Percentiles rank a stretch among this genome's conserved stretches.
Conservation (phyloP, 2,113 vertebrate genomes). For the Ceyx cyanopectus region DNA sequence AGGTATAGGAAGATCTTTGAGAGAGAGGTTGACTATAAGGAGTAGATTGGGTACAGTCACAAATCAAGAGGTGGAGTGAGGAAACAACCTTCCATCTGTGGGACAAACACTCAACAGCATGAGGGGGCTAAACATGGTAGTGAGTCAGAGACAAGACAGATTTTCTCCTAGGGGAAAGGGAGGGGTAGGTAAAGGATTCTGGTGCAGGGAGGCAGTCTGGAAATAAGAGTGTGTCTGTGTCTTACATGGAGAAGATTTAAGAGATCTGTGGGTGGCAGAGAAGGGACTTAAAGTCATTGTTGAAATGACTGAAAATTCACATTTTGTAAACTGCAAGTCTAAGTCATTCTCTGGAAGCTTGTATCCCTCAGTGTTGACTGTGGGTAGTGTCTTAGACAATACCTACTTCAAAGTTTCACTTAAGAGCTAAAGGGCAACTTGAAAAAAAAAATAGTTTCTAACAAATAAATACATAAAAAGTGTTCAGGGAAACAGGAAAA, state of each 20-base stretch:
- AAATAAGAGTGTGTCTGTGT: not conserved
- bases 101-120: not conserved
- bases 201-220: not conserved
- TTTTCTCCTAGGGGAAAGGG: slow-evolving; percentile 32
- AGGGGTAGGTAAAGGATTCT: slow-evolving; percentile 11
- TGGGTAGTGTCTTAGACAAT: not conserved
- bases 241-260: not conserved
- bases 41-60: not conserved
- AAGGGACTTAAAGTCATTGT: not conserved
- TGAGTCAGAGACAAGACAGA: slow-evolving; percentile 20
- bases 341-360: not conserved
- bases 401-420: not conserved
- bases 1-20: not conserved
- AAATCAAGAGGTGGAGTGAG: not conserved
- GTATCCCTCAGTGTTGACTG: not conserved
- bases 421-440: not conserved
- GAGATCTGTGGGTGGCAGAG: not conserved
- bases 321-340: not conserved
- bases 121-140: not conserved
- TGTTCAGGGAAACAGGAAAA: not conserved
- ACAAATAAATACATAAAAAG: not conserved
- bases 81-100: not conserved
- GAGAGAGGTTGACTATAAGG: not conserved
- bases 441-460: not conserved
- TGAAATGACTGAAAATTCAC: not conserved